These are phyloP conservation scores for Stegophylla sp. DNA, from an alignment of 2,888 invertebrate genomes.

Conservation along the genomic window DNA sequence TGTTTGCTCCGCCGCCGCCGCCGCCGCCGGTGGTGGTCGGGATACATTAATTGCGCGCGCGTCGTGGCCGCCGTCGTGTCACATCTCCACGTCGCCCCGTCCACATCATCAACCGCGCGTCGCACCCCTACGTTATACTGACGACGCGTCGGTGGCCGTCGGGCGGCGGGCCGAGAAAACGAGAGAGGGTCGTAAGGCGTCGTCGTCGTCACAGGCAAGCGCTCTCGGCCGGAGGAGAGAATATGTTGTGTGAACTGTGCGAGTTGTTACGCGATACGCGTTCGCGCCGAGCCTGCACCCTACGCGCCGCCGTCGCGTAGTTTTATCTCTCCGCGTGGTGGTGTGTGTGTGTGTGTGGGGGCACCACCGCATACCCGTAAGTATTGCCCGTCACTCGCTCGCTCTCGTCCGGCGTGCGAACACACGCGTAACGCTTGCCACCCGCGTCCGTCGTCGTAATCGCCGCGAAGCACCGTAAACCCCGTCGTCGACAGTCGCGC, in stretches of 20 bases:
- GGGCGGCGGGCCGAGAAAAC: background rate
- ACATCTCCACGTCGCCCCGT: background rate
- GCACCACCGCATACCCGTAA: background rate
- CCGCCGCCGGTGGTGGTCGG: slow-evolving; percentile 13
- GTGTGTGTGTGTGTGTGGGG: background rate
- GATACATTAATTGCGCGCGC: slow-evolving; percentile 43
- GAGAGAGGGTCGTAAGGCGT: no score
- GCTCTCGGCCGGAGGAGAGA: no score
- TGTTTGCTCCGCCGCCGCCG: slow-evolving; percentile 28
- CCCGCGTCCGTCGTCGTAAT: background rate
- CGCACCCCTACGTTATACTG: no score
- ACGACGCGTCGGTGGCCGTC: no score
- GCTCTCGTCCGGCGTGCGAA: slow-evolving; percentile 13
- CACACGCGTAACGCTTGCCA: background rate
- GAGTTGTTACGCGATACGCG: no score
- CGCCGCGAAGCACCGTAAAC: background rate
- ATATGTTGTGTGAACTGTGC: no score
- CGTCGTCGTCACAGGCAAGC: no score
- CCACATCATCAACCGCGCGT: background rate
- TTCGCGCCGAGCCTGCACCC: background rate
- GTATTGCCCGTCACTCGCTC: slow-evolving; percentile 31
- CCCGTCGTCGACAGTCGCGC: no score
- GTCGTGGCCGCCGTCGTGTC: slow-evolving; percentile 21
- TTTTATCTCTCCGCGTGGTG: background rate
- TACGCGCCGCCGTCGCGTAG: background rate